Evolutionary conservation across 2,888 invertebrate species (phyloP).

Genomic region (Prionchulus punctatus): DNA sequence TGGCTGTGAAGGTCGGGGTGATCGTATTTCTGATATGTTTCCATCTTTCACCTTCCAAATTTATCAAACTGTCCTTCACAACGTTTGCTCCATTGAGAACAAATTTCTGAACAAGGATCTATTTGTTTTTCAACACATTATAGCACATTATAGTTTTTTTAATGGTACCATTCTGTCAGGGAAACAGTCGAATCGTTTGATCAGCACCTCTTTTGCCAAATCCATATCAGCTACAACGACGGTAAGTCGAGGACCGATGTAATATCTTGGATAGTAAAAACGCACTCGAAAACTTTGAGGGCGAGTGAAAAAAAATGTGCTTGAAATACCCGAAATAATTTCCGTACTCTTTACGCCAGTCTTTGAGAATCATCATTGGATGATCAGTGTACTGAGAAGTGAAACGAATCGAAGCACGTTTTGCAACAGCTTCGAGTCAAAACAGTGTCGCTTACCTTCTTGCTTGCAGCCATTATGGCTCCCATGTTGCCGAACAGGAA

Average conservation of each 20-base stretch:
- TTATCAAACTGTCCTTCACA: not conserved
- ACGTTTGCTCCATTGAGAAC: not conserved
- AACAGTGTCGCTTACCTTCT: too few species aligned
- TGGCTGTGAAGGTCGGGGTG: conserved; percentile 38
- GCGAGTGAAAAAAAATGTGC: not conserved
- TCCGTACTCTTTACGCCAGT: not conserved
- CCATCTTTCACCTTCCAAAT: conserved; percentile 35
- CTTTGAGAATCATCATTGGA: not conserved
- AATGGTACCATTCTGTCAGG: conserved; percentile 28
- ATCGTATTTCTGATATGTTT: conserved; percentile 36
- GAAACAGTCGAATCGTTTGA: conserved; percentile 32
- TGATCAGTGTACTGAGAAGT: not conserved
- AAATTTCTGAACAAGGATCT: too few species aligned
- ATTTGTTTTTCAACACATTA: too few species aligned
- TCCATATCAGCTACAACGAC: conserved; percentile 31
- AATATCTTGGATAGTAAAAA: not conserved
- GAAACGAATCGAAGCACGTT: too few species aligned
- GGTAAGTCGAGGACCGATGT: conserved; percentile 17
- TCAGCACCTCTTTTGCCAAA: conserved; percentile 30
- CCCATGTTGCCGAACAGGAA: not conserved
- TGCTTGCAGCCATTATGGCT: too few species aligned
- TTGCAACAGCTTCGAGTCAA: too few species aligned
- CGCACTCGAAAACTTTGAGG: not conserved
- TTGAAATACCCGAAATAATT: not conserved
- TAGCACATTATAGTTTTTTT: not conserved